Base-by-base conservation (phyloP, 2,113 vertebrate genomes). In the Trogon melanurus region DNA sequence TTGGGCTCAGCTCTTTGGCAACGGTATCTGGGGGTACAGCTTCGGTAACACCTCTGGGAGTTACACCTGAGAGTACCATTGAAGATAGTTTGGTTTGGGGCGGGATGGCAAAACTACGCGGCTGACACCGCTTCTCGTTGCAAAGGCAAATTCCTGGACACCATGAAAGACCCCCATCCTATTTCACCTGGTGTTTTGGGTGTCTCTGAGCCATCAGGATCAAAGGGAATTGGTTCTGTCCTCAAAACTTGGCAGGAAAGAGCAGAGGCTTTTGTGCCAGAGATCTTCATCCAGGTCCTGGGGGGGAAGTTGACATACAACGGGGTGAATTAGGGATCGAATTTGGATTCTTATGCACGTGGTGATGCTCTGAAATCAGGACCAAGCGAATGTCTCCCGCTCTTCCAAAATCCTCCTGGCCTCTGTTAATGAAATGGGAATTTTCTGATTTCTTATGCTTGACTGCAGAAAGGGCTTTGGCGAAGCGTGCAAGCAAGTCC, bases 401-500 rank as follows among this genome's bases (percentile, higher is more conserved):
- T 19, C 25, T 16, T 56, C 27, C 85, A 56, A 44, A 54, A 51
- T 5, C 66, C 34, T 56, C 20, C 8, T 62, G 57, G 71, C 8
- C 65, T 16, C 50, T 6, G 6, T 14, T 26, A 30, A 26, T 26
- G 30, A 44, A 69, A 48, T 6, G 26, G 48, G 50, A 64, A 9
- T 48, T 41, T 60, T 30, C 47, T 45, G 48, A 6, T 48, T 41
- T 54, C 64, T 71, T n/a, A 2, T 7, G 4, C 65, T 23, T 8
- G 3, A 1, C 85, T 53, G 11, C 38, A 6, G 21, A 19, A 23
- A 8, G 19, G 22, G 3, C 13, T 45, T 1, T 36, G 79, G 5
- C 2, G 11, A 26, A 4, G 3, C 19, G 2, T 7, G 25, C 23
- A 4, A 38, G 25, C 11, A 4, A 10, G 26, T 0, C 27, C 4